Evolutionary conservation across 2,113 vertebrate genomes (phyloP).

Genomic region (Elachura formosa): DNA sequence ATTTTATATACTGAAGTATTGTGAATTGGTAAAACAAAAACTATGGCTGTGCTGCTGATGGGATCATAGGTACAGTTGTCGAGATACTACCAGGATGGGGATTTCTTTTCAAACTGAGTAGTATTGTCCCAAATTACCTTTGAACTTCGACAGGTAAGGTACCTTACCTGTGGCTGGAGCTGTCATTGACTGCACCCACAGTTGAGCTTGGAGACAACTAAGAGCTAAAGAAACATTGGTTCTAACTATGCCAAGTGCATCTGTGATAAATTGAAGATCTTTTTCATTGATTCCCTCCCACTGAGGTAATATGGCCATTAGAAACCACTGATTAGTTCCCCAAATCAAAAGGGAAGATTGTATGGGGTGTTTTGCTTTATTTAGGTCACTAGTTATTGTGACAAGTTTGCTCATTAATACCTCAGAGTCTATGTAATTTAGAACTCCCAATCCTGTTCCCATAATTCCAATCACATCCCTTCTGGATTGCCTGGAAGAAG

Average conservation of each 20-base stretch:
- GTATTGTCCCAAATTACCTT: neutral
- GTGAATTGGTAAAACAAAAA: neutral
- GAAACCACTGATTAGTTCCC: neutral
- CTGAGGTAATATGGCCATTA: neutral
- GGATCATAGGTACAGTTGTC: neutral
- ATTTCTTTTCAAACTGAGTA: neutral
- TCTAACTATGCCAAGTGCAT: fast-evolving
- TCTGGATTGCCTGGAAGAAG: neutral
- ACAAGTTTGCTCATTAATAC: neutral
- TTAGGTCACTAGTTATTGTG: neutral
- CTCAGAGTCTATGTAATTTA: neutral
- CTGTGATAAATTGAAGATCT: neutral
- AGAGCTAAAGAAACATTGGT: neutral
- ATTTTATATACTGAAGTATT: neutral
- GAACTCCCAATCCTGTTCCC: neutral
- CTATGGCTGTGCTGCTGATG: neutral
- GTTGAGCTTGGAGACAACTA: neutral
- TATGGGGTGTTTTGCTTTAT: neutral
- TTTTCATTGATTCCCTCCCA: neutral
- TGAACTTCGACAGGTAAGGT: neutral
- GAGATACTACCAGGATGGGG: neutral
- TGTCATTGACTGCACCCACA: neutral
- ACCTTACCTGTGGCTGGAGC: neutral
- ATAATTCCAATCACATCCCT: neutral
- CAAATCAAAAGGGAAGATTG: neutral